Evolutionary conservation across 1,140 invertebrate genomes (phyloP).

Genomic region (Aphelinus atriplicis): DNA sequence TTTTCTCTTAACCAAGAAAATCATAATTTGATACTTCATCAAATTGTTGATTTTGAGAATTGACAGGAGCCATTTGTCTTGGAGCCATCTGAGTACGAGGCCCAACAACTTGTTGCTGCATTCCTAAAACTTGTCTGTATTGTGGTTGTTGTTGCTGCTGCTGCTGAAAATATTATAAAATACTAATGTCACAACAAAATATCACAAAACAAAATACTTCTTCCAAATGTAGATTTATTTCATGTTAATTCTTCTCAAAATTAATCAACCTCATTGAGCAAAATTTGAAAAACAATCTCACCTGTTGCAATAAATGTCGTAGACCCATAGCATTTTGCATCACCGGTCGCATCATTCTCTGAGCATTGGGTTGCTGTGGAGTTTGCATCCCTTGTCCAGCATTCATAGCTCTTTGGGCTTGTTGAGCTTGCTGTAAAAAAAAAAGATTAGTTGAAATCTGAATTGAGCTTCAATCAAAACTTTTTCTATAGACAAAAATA

Average conservation of each 20-base stretch:
- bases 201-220: too few species aligned
- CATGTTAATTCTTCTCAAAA: too few species aligned
- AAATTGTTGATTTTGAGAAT: constrained; percentile 65
- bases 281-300: constrained; percentile 47
- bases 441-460: constrained; percentile 3
- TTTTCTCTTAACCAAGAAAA: constrained; percentile 57
- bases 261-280: not conserved
- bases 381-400: constrained; percentile 55
- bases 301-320: constrained; percentile 75
- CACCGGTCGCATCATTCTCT: constrained; percentile 73
- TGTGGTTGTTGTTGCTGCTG: constrained; percentile 64
- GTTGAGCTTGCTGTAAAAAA: constrained; percentile 52
- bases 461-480: constrained; percentile 6
- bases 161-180: constrained; percentile 31
- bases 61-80: constrained; percentile 58
- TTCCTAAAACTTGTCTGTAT: constrained; percentile 62
- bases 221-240: too few species aligned
- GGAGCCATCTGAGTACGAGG: constrained; percentile 59
- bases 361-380: constrained; percentile 63
- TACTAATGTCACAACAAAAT: not conserved
- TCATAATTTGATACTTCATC: constrained; percentile 66
- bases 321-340: constrained; percentile 75
- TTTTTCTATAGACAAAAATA: constrained; percentile 39
- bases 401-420: constrained; percentile 61
- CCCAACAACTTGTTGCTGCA: constrained; percentile 64